These are phyloP conservation scores for Gobio occitaniae DNA, from an alignment of 2,797 vertebrate genomes.

Conservation along the genomic window DNA sequence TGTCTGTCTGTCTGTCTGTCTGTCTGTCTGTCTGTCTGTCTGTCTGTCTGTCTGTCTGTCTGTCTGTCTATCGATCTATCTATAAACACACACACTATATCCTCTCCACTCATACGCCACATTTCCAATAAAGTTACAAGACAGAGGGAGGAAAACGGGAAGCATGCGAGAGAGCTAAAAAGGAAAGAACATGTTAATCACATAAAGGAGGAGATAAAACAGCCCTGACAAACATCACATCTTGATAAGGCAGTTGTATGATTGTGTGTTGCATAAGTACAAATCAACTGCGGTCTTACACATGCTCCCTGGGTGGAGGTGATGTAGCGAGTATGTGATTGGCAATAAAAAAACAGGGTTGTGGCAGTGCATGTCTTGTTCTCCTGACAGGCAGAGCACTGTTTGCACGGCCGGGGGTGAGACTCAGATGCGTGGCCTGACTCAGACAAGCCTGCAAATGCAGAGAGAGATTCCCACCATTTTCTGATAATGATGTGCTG, in stretches of 20 bases:
- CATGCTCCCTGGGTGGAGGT: constrained; percentile 82
- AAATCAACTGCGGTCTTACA: constrained; percentile 82
- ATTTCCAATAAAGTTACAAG: constrained; percentile 30
- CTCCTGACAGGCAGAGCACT: constrained; percentile 85
- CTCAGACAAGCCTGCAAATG: constrained; percentile 73
- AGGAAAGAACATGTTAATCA: constrained; percentile 32
- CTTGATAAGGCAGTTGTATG: constrained; percentile 18
- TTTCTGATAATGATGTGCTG: constrained; percentile 63
- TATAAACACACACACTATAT: no score
- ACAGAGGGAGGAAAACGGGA: constrained; percentile 7
- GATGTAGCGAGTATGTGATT: constrained; percentile 82
- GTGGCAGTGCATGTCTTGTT: constrained; percentile 82
- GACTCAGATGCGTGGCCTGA: constrained; percentile 84
- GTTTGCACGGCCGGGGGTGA: constrained; percentile 85
- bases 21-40: no score
- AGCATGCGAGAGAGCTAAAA: not conserved
- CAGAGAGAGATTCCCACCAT: constrained; percentile 71
- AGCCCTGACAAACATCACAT: constrained; percentile 55
- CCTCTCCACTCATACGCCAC: not conserved
- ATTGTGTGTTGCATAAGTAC: constrained; percentile 26
- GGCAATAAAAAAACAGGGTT: constrained; percentile 82
- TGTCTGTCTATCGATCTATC: no score
- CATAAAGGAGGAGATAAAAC: constrained; percentile 27
- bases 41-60: no score
- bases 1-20: no score